Evolutionary conservation across 2,888 invertebrate species (phyloP).

Genomic region (Meghimatium bilineatum): DNA sequence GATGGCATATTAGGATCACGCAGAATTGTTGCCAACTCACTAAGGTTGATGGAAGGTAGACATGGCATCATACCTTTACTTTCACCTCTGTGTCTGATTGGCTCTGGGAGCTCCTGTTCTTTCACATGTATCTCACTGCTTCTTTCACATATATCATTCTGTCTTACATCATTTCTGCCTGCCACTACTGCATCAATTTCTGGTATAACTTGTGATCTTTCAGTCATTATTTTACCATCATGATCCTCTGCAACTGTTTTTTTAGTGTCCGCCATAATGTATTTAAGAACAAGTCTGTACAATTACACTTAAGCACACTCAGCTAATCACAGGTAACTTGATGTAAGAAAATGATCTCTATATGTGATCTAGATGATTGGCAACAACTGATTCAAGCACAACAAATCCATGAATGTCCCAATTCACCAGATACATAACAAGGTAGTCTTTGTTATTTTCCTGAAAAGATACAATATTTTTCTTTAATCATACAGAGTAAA

Average conservation of each 20-base stretch:
- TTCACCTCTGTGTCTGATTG: constrained; percentile 10
- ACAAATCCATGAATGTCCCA: background rate
- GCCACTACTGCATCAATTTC: too few relatives aligned
- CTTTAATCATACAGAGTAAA: background rate
- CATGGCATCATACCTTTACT: constrained; percentile 26
- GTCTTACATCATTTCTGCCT: background rate
- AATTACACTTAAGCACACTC: background rate
- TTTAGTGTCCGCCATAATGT: constrained; percentile 12
- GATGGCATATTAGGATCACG: constrained; percentile 43
- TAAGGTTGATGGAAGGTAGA: constrained; percentile 38
- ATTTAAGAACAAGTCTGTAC: background rate
- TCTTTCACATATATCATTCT: background rate
- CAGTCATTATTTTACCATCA: background rate
- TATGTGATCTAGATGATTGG: background rate
- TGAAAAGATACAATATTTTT: background rate
- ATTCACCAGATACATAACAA: background rate
- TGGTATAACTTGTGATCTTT: background rate
- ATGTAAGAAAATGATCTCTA: background rate
- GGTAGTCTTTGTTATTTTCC: background rate
- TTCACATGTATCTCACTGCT: background rate
- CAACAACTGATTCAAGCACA: background rate
- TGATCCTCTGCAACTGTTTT: background rate
- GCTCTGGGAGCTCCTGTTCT: constrained; percentile 25
- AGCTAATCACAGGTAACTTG: background rate
- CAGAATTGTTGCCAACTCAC: constrained; percentile 34